Percentiles rank a stretch among this genome's conserved stretches.
These are phyloP conservation scores for Echiichthys vipera DNA, from an alignment of 2,797 vertebrate genomes.

Conservation along the genomic window DNA sequence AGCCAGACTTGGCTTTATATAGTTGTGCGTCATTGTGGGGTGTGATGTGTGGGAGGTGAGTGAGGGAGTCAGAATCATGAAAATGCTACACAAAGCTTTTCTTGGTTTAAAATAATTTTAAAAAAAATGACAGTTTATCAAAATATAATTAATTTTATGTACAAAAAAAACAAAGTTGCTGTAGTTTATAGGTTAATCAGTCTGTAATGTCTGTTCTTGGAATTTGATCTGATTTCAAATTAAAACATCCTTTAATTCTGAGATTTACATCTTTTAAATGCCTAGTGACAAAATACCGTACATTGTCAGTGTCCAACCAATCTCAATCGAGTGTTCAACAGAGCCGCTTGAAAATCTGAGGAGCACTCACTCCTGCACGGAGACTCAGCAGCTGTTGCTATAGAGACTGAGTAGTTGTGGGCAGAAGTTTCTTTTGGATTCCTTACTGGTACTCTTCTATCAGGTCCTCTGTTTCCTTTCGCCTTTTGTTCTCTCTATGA, in stretches of 20 bases:
- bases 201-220: not conserved
- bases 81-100: not conserved
- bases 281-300: constrained; percentile 14
- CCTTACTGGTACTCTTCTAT: constrained; percentile 45
- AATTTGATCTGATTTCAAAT: not conserved
- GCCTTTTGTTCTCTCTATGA: constrained; percentile 43
- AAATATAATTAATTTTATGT: not conserved
- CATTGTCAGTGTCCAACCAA: constrained; percentile 27
- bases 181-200: not conserved
- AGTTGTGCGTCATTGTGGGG: constrained; percentile 3
- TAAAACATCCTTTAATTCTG: not conserved
- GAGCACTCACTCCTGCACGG: constrained; percentile 40
- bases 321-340: constrained; percentile 36
- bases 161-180: not conserved
- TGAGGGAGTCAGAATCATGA: not conserved
- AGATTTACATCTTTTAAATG: constrained; percentile 7
- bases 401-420: constrained; percentile 76
- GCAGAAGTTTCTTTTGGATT: constrained; percentile 70
- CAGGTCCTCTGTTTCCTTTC: constrained; percentile 42
- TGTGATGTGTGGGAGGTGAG: constrained; percentile 17
- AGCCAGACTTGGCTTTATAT: constrained; percentile 14
- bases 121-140: not conserved
- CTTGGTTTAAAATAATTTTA: no score
- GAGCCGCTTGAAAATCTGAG: constrained; percentile 48
- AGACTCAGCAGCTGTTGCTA: constrained; percentile 79